These are phyloP conservation scores for Alsophila aescularia DNA, from an alignment of 2,888 invertebrate genomes.

Conservation along the genomic window DNA sequence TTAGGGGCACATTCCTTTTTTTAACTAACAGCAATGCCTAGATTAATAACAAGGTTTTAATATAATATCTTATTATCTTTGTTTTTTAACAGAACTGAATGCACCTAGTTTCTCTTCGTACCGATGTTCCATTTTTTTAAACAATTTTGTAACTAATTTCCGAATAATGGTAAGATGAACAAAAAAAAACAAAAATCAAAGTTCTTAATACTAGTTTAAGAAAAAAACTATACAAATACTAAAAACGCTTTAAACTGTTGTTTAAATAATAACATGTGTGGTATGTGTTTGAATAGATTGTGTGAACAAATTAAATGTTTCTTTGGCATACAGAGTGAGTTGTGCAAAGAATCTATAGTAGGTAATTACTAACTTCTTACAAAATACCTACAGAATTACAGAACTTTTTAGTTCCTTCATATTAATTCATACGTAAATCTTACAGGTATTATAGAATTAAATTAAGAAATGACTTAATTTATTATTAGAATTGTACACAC, in stretches of 20 bases:
- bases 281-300: slow-evolving; percentile 2
- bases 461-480: not conserved
- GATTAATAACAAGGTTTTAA: too few species aligned
- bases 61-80: too few species aligned
- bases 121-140: not conserved
- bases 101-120: not conserved
- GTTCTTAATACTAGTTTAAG: not conserved
- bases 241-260: not conserved
- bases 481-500: not conserved
- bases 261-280: slow-evolving; percentile 8
- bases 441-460: not conserved
- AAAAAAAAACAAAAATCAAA: not conserved
- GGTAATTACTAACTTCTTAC: not conserved
- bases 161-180: not conserved
- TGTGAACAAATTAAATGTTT: slow-evolving; percentile 15
- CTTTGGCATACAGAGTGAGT: slow-evolving; percentile 16
- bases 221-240: slow-evolving; percentile 13
- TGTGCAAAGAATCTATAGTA: not conserved
- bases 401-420: slow-evolving; percentile 21
- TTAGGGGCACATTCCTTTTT: too few species aligned
- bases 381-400: not conserved
- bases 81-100: too few species aligned
- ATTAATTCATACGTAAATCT: slow-evolving; percentile 9
- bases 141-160: not conserved
- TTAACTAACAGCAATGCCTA: too few species aligned